These are phyloP conservation scores for Embiotoca jacksoni DNA, from an alignment of 2,113 vertebrate species.

Conservation along the genomic window DNA sequence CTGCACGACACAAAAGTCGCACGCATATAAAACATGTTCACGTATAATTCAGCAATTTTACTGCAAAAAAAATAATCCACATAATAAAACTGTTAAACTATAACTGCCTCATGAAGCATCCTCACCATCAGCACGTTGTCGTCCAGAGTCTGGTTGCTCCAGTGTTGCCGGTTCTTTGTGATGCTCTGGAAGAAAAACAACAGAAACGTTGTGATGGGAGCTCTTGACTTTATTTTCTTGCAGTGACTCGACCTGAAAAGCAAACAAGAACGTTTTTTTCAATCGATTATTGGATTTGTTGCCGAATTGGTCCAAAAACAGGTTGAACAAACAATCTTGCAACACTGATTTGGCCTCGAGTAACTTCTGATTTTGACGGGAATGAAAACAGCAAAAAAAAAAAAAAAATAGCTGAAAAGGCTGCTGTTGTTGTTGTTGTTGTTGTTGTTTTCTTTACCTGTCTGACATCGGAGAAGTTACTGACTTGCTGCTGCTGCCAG, in stretches of 20 bases:
- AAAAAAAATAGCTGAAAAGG: too few species aligned
- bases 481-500: constrained; percentile 95
- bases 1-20: constrained; percentile 73
- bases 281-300: not conserved
- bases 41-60: too few species aligned
- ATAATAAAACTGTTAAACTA: too few species aligned
- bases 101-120: not conserved
- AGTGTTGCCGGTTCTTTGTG: constrained; percentile 90
- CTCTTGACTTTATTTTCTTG: not conserved
- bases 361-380: not conserved
- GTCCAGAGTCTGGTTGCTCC: constrained; percentile 92
- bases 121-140: constrained; percentile 94
- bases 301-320: not conserved
- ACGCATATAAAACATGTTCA: not conserved
- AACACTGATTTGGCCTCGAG: not conserved
- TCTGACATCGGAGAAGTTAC: constrained; percentile 87
- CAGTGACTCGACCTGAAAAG: not conserved
- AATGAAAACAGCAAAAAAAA: not conserved
- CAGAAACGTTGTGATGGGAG: not conserved
- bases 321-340: not conserved
- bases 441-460: constrained; percentile 59
- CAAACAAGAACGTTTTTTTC: not conserved
- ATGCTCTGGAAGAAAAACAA: constrained; percentile 86
- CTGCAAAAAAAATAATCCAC: too few species aligned
- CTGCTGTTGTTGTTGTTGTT: not conserved